Base-by-base conservation (phyloP, 2,113 vertebrate genomes). In the Anarrhichthys ocellatus region DNA sequence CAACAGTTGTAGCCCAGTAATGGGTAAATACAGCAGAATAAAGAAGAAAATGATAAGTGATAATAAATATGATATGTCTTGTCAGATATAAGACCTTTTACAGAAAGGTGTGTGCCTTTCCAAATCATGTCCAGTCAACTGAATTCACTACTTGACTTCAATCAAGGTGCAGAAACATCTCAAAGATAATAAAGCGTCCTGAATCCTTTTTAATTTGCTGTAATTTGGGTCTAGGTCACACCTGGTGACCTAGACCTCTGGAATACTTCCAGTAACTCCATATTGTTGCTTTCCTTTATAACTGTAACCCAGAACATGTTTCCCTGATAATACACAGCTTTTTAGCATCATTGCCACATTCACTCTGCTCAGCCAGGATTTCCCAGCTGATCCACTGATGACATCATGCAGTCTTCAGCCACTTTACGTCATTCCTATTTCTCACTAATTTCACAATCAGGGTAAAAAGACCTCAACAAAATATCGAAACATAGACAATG, bases 341-440 rank as follows among this genome's bases (percentile, higher is more conserved):
- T 50, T 42, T 56, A 36, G 17, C 27, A 74, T 34, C 15, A 20
- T 82, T 38, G 48, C 13, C 36, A 63, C 18, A 18, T 62, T 29
- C 27, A 17, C n/a, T 27, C 63, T 44, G 13, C 10, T 27, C 9
- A 34, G 10, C 62, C 34, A 7, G 22, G 29, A 13, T 54, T 68
- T 62, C 63, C 20, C 34, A 44, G 17, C 20, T 84, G 56, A 69
- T 84, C 76, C 64, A 13, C 27, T 18, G 32, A 34, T 20, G 34
- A 70, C 77, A 8, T 59, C 9, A 22, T 40, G 13, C 36, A 34
- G 63, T 44, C 29, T 73, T 65, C 42, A 24, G 38, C n/a, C 54
- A 11, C n/a, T 34, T 34, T 1, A 42, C 17, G 46, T n/a, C 6
- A 24, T 34, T 58, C 14, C 22, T 32, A 6, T 9, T 14, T 75